Evolutionary conservation across 1,140 invertebrate genomes (phyloP), one percentile per base, ranked within the genome.

Genomic region (Megathymus violae): DNA sequence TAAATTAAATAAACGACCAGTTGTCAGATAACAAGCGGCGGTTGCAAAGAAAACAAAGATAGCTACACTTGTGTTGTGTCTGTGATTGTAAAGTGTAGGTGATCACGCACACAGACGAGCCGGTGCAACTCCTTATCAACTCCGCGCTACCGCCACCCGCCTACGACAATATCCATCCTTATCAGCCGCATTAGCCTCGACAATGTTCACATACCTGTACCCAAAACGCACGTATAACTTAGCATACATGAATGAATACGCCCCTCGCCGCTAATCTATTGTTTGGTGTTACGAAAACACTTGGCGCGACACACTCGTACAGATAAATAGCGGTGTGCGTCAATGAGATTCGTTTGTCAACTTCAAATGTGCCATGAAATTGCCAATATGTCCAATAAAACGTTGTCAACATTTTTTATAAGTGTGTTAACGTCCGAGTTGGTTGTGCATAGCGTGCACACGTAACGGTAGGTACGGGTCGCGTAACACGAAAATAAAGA

Each of bases 41-140:
- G 67, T 73, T 75, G 74, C 65, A 75, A 78, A 85, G 73, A 85
- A 82, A 85, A 85, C 76, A 82, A 77, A 81, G 73, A 81, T 82
- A 80, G 74, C 72, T 64, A 38, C 25, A 56, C 34, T 63, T 65
- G 70, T 75, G 67, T 77, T 65, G 70, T 75, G 66, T 77, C 64
- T 66, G 56, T 64, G 63, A 70, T 68, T 66, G 72, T 76, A 67
- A 71, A 64, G 61, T 58, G 44, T 27, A 47, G 48, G 19, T 14
- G 38, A 16, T 0, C 13, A 7, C 43, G 17, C 27, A 31, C 27
- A 31, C 27, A 31, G 1, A 31, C 7, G 7, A 31, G 4, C 4
- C 3, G 3, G 1, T 4, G n/a, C 4, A 1, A 5, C 52, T 14
- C 36, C 52, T 56, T 56, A 56, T 56, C 52, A 41, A 2, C 14